Evolutionary conservation across 2,113 vertebrate species (phyloP).

Genomic region (Symphodus melops): DNA sequence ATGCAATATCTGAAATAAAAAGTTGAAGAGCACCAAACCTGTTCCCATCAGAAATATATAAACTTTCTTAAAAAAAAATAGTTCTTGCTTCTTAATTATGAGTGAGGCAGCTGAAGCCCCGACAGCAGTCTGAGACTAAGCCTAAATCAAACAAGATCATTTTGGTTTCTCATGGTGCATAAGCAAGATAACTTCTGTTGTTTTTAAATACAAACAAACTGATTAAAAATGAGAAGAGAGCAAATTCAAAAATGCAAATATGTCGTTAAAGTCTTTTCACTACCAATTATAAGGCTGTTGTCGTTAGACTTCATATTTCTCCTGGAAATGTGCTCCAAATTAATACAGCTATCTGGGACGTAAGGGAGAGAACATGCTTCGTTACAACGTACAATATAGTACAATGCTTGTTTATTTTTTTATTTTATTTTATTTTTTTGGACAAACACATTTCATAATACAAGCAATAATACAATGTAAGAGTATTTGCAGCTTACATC

Average conservation of each 20-base stretch:
- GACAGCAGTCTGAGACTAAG: conserved; percentile 49
- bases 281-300: neutral
- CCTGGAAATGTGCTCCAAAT: neutral
- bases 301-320: neutral
- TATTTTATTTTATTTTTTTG: no score
- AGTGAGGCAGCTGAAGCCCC: conserved; percentile 14
- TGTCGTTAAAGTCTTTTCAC: neutral
- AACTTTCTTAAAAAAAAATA: conserved; percentile 4
- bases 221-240: neutral
- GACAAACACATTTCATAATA: no score
- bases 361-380: neutral
- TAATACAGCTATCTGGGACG: neutral
- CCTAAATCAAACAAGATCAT: conserved; percentile 45
- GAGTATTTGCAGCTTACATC: neutral
- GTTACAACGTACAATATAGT: no score
- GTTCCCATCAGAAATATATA: neutral
- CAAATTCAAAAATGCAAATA: neutral
- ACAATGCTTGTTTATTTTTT: no score
- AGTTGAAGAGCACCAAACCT: conserved; percentile 12
- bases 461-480: no score
- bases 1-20: neutral
- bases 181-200: conserved; percentile 14
- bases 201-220: conserved; percentile 11
- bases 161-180: conserved; percentile 17
- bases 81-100: conserved; percentile 12